Evolutionary conservation across 2,888 invertebrate genomes (phyloP), one percentile per base, ranked within the genome.

Genomic region (Orchestes rusci): DNA sequence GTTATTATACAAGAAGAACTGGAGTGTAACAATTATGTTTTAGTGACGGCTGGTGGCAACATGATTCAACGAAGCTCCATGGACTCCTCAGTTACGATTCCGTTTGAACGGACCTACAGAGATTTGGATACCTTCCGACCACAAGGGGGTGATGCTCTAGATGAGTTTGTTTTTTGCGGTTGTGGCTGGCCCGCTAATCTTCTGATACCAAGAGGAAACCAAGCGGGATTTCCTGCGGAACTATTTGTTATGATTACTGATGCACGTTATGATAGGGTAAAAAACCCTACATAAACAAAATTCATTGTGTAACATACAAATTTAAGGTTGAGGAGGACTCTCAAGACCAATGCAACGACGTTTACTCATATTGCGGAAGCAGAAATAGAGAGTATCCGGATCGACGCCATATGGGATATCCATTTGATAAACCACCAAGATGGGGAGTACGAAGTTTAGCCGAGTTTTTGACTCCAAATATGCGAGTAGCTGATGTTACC

Each of bases 111-210:
- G 45, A 86, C 84, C 2, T 91, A 87, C 79, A 76, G 84, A 10
- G 76, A 80, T 62, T 64, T 83, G 56, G 82, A 83, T 54, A 57
- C 61, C 15, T 39, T 67, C 45, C 73, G 84, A 0, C 82, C 83
- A 0, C 65, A 71, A 10, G 75, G 71, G 0, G 75, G 74, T 34
- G 67, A 70, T 3, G 68, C 74, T 0, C 53, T 70, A 40, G 69
- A 67, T 5, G 71, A 73, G 53, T 84, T 84, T 69, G 82, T 83
- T 69, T 86, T 84, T 75, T 91, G 90, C 69, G 89, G 89, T 48
- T 91, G 90, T 58, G 88, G 89, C 37, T 88, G 88, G 87, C 89
- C 89, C 0, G 80, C 86, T 48, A 87, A 89, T 65, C 75, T 89
- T 76, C 72, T 88, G 4, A 54, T 86, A 19, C 84, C 88, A 0